Evolutionary conservation across 2,797 vertebrate species (phyloP).

Genomic region (Parauchenoglanis punctatus): DNA sequence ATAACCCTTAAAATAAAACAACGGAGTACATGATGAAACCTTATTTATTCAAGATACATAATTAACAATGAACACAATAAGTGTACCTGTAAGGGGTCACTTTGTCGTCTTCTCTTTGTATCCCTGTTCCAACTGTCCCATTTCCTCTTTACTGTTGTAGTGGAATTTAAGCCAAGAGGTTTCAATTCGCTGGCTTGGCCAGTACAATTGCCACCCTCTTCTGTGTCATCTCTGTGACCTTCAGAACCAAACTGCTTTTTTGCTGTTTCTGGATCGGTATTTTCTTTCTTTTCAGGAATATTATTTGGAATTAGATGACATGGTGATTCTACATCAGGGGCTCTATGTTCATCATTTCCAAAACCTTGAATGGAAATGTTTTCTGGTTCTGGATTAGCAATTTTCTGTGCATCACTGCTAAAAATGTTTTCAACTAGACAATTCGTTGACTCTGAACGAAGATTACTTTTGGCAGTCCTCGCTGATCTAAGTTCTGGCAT

Average conservation of each 20-base stretch:
- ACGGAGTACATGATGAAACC: conserved; percentile 15
- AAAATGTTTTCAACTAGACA: neutral
- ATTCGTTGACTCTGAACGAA: conserved; percentile 12
- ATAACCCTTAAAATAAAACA: conserved; percentile 16
- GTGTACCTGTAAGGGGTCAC: conserved; percentile 36
- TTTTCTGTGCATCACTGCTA: neutral
- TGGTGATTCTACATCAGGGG: neutral
- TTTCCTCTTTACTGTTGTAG: conserved; percentile 20
- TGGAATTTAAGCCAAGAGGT: conserved; percentile 3
- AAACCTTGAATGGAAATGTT: neutral
- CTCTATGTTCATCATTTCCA: neutral
- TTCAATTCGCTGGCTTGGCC: neutral
- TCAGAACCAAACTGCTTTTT: neutral
- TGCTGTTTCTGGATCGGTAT: neutral
- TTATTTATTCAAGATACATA: conserved; percentile 19
- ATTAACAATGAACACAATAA: conserved; percentile 30
- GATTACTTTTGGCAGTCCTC: neutral
- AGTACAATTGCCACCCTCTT: neutral
- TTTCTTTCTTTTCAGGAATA: neutral
- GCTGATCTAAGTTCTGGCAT: neutral
- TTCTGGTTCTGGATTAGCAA: neutral
- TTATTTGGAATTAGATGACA: neutral
- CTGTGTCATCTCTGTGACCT: conserved; percentile 8
- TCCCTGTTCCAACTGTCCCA: neutral
- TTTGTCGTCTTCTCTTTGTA: conserved; percentile 38